These are phyloP conservation scores for Pseudomugil tenellus DNA, from an alignment of 2,797 vertebrate genomes.

Conservation along the genomic window DNA sequence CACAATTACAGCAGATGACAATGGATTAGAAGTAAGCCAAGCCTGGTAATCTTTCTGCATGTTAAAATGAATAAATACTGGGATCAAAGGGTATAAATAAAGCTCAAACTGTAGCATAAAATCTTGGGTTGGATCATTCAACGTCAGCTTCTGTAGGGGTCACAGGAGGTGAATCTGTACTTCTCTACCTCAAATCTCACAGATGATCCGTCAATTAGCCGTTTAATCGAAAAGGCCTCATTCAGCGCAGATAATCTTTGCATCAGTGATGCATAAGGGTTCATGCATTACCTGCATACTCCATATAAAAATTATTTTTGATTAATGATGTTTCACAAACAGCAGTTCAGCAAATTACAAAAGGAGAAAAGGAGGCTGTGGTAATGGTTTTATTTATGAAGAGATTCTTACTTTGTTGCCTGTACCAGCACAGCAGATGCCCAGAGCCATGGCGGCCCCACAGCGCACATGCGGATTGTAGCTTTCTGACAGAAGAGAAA, in stretches of 20 bases:
- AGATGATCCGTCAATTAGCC: constrained; percentile 2
- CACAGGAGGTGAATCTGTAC: neutral
- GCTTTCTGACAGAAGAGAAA: constrained; percentile 97
- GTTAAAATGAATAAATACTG: neutral
- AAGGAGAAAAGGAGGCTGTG: neutral
- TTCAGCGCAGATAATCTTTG: constrained; percentile 26
- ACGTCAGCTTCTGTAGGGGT: constrained; percentile 3
- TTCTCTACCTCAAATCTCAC: neutral
- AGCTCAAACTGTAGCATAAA: constrained; percentile 2
- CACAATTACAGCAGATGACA: constrained; percentile 2
- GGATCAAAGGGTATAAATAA: neutral
- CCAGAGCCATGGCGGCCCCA: constrained; percentile 97
- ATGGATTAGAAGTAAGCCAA: constrained; percentile 5
- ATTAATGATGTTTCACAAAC: constrained; percentile 1
- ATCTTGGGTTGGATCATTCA: neutral
- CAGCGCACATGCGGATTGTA: constrained; percentile 99
- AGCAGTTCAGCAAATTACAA: neutral
- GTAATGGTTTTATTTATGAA: neutral
- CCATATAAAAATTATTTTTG: neutral
- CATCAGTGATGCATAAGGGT: constrained; percentile 21
- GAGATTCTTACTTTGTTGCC: constrained; percentile 91
- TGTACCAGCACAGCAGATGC: constrained; percentile 98
- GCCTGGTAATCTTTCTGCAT: neutral
- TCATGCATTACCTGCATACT: constrained; percentile 1
- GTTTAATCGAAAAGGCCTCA: constrained; percentile 15